Evolutionary conservation across 2,797 vertebrate genomes (phyloP), one percentile per base, ranked within the genome.

Genomic region (Labeo calbasu): DNA sequence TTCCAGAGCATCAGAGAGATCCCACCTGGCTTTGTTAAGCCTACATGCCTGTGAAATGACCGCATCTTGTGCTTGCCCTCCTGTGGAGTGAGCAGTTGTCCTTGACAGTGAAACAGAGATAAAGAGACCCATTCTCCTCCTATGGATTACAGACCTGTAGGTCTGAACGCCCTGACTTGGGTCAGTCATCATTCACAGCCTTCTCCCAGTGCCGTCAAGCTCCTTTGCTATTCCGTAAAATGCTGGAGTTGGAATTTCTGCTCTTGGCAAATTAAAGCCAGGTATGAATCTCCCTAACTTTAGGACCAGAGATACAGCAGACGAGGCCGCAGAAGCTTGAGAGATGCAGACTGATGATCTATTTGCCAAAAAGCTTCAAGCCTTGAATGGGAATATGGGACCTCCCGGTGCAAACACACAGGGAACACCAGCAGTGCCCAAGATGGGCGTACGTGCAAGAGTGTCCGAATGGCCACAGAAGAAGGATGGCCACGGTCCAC

Each of bases 361-460:
- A 87, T 96, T 96, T 82, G 92, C 92, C 87, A 94, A 95, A 86
- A 96, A 96, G 90, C 95, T 96, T 87, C 95, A 95, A 92, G 90
- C 93, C 89, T 90, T 96, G 79, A 96, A 96, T 43, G 92, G 95
- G 86, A 94, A 90, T 89, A 92, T 96, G 94, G 95, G 95, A 50
- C 94, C 95, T 19, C 86, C 94, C 75, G 84, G 92, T 87, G 89
- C 93, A 89, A 95, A 84, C 87, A 79, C 89, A 23, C 87, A 94
- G 5, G 94, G 95, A 86, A 94, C 95, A 63, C 95, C 96, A n/a
- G 95, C 94, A 28, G 88, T 96, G 92, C 96, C 96, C 91, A 97
- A 97, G 91, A 97, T 97, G 96, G 96, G 96, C 0, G 94, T 97
- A 86, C 92, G 96, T 88, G 96, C 96, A 55, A 92, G 96, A 85